A percentile compares a stretch with the other conserved stretches of the same genome.
phyloP scores from a whole-genome alignment of 2,113 vertebrate genomes.

The Poeciliopsis turrubarensis region DNA sequence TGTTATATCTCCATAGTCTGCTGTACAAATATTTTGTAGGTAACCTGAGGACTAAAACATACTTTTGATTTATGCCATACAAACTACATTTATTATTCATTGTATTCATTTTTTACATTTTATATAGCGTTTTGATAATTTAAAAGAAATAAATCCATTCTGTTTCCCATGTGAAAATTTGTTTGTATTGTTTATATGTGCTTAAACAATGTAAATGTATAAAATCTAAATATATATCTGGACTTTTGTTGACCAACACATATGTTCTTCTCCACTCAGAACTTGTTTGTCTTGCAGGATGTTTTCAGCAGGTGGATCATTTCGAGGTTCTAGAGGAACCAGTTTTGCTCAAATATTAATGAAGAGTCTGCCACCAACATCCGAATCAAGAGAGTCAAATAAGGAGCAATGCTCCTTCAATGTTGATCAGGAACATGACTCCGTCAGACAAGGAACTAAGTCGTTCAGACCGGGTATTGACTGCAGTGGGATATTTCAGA shows the following conservation, averaged over 20 bases:
- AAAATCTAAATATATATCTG: background rate
- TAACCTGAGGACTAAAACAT: too few relatives aligned
- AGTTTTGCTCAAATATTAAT: constrained; percentile 51
- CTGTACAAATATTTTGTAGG: too few relatives aligned
- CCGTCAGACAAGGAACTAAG: background rate
- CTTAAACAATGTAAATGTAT: background rate
- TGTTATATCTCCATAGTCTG: too few relatives aligned
- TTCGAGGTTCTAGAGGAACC: constrained; percentile 35
- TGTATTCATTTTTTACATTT: too few relatives aligned
- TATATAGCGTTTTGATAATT: too few relatives aligned
- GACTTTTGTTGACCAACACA: background rate
- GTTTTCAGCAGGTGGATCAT: constrained; percentile 35
- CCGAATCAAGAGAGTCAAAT: background rate
- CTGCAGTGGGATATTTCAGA: background rate
- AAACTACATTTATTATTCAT: too few relatives aligned
- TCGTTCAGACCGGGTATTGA: constrained; percentile 22
- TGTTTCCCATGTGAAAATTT: too few relatives aligned
- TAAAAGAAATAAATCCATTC: too few relatives aligned
- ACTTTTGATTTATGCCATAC: too few relatives aligned
- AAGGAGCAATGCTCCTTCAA: fast-evolving
- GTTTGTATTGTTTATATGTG: too few relatives aligned
- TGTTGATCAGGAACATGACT: background rate
- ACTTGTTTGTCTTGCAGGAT: constrained; percentile 15
- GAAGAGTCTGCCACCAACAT: constrained; percentile 27
- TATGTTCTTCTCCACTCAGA: constrained; percentile 3